A percentile compares a stretch with the other conserved stretches of the same genome.
phyloP scores from a whole-genome alignment of 2,888 invertebrate species.

The Hipparchia sbordonii region DNA sequence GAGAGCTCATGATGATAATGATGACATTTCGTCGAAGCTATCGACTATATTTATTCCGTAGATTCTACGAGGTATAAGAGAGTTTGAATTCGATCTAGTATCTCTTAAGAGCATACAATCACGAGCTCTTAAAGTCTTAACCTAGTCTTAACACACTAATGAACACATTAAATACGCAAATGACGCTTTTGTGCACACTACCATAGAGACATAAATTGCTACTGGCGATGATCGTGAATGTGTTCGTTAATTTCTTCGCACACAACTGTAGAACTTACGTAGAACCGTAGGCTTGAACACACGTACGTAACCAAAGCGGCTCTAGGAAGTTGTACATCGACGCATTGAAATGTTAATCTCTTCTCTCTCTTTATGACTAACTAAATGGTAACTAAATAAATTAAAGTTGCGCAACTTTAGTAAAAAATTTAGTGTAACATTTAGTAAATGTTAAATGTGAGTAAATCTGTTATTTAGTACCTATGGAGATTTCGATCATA shows the following conservation, averaged over 20 bases:
- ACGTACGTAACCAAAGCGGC: not conserved
- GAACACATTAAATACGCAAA: slow-evolving; percentile 9
- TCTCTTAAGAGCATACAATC: not conserved
- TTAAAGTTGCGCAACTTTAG: too few relatives aligned
- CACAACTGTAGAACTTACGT: slow-evolving; percentile 50
- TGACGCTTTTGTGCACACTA: slow-evolving; percentile 12
- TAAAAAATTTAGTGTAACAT: too few relatives aligned
- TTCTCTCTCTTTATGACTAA: too few relatives aligned
- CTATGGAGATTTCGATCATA: too few relatives aligned
- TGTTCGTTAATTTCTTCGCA: slow-evolving; percentile 30
- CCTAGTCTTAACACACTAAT: not conserved
- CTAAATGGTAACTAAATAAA: too few relatives aligned
- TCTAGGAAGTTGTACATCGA: too few relatives aligned
- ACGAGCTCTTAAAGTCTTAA: not conserved
- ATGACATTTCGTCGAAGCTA: too few relatives aligned
- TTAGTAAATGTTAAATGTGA: too few relatives aligned
- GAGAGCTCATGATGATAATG: too few relatives aligned
- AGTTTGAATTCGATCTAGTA: not conserved
- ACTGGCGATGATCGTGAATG: slow-evolving; percentile 4
- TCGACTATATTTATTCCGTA: too few relatives aligned
- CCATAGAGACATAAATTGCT: slow-evolving; percentile 5
- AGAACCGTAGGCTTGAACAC: slow-evolving; percentile 45
- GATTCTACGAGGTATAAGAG: not conserved
- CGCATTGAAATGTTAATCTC: too few relatives aligned
- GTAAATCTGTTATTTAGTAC: too few relatives aligned